Conservation (phyloP, 2,113 vertebrate genomes). For the Clupea harengus region DNA sequence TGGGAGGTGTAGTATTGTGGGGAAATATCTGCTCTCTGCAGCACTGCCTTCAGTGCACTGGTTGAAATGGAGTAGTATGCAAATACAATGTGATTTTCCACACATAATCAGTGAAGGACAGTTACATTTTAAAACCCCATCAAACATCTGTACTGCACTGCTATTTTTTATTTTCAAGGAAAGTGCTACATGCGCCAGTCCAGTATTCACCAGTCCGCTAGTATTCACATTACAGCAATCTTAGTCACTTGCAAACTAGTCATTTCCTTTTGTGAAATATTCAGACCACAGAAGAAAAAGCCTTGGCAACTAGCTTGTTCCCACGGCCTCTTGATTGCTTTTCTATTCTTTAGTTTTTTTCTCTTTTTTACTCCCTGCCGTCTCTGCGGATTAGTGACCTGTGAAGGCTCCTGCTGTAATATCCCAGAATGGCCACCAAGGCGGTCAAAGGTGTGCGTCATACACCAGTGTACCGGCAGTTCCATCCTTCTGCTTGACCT, state of each 20-base stretch:
- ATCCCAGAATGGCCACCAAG: conserved; percentile 24
- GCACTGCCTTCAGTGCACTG: not conserved
- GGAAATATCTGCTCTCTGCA: not conserved
- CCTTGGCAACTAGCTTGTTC: not conserved
- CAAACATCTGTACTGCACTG: conserved; percentile 12
- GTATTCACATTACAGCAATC: not conserved
- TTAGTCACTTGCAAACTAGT: not conserved
- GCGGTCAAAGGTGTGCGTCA: conserved; percentile 40
- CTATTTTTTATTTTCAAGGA: not conserved
- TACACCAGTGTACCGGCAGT: conserved; percentile 25
- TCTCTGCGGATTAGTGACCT: conserved; percentile 33
- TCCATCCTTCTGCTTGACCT: conserved; percentile 47
- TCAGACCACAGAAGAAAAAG: not conserved
- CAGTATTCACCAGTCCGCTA: not conserved
- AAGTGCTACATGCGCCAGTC: not conserved
- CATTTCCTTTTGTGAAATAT: not conserved
- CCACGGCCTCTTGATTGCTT: not conserved
- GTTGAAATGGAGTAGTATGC: not conserved
- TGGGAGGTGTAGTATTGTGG: not conserved
- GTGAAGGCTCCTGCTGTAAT: conserved; percentile 44
- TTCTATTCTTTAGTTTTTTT: conserved; percentile 11
- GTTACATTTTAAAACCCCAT: conserved; percentile 13
- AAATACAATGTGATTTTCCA: not conserved
- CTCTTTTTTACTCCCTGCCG: not conserved
- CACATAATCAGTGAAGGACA: conserved; percentile 3